Base-by-base conservation (phyloP, 2,113 vertebrate genomes). In the Blennius ocellaris region DNA sequence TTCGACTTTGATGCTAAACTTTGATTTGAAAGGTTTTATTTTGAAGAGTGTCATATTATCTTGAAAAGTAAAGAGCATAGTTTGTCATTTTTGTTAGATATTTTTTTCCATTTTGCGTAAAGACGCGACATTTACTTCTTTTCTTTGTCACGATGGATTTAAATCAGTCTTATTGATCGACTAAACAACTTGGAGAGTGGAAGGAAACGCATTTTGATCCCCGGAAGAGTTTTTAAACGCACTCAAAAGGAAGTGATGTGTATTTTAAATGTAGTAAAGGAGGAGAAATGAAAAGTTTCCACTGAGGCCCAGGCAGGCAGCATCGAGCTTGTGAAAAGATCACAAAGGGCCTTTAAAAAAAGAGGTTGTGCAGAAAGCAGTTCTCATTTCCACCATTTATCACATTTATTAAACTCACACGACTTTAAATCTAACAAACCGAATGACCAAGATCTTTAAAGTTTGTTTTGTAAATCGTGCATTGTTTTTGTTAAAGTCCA, bases 221-320 rank as follows among this genome's bases (percentile, higher is more conserved):
- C 36, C 8, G 30, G 56, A 49, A 5, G 4, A n/a, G 7, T 15
- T 5, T n/a, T 40, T 50, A 14, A 9, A 36, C 11, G 8, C 45
- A 11, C 1, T 55, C 15, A 1, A 0, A 5, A 12, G 2, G 17
- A 57, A 10, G 3, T 4, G 17, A 49, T 38, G n/a, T 9, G n/a
- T 6, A 15, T 39, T 66, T 66, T 70, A 44, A 55, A 61, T 67
- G 39, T 75, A 61, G 44, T 39, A 21, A 6, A n/a, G 8, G 10
- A 50, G 15, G 48, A 9, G 11, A 1, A 16, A 3, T 16, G 54
- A 80, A 75, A 84, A 87, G 69, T 84, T 2, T 59, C 9, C 30
- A 40, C 60, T 41, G 39, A 63, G 47, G 49, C 38, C 21, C n/a
- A 11, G 40, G 59, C 21, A 30, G 21, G n/a, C n/a, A 30, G 21